Conservation (phyloP, 2,113 vertebrate species). For the Centropus bengalensis region DNA sequence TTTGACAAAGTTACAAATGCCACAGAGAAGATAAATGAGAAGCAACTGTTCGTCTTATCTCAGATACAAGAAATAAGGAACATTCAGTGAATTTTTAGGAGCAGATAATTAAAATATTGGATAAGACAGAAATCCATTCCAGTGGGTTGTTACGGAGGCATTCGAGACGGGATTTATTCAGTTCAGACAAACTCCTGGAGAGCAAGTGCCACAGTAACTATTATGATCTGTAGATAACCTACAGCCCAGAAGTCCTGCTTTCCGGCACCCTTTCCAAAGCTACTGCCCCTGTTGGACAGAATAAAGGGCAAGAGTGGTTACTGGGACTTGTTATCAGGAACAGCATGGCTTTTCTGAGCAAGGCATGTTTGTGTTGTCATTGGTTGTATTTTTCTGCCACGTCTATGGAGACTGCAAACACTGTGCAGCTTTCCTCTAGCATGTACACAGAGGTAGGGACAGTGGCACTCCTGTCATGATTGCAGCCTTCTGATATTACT, state of each 20-base stretch:
- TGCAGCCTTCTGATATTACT: neutral
- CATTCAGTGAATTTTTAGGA: neutral
- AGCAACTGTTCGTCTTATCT: neutral
- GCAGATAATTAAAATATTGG: neutral
- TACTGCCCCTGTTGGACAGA: neutral
- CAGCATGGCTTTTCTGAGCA: neutral
- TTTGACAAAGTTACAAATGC: neutral
- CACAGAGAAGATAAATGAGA: neutral
- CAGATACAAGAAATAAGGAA: neutral
- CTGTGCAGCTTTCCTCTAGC: neutral
- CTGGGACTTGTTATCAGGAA: neutral
- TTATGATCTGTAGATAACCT: neutral
- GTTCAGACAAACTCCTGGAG: neutral
- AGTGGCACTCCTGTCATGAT: neutral
- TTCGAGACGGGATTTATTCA: neutral
- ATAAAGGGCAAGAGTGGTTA: neutral
- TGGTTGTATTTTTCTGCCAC: neutral
- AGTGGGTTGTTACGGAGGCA: neutral
- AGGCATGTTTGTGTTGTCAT: rapidly evolving
- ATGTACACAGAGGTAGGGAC: neutral
- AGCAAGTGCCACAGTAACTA: neutral
- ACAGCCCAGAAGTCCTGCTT: neutral
- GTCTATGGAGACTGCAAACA: neutral
- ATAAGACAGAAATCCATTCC: neutral
- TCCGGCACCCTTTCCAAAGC: neutral